Percentiles rank a stretch among this genome's conserved stretches.
Conservation (phyloP, 2,797 vertebrate genomes). For the Calcarius lapponicus region DNA sequence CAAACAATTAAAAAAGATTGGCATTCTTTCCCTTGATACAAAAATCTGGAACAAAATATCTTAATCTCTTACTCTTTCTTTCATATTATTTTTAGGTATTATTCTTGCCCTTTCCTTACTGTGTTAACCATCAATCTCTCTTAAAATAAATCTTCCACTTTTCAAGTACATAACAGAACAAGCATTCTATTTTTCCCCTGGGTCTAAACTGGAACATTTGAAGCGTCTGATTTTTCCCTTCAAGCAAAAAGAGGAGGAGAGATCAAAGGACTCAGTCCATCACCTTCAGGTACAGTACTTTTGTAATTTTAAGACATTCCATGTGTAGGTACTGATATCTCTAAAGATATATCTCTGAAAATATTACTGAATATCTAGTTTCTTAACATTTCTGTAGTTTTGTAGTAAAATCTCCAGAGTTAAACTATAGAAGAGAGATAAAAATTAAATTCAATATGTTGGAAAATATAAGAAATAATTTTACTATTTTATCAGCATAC, state of each 20-base stretch:
- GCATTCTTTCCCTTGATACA: background rate
- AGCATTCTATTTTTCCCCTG: background rate
- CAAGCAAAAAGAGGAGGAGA: background rate
- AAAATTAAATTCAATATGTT: background rate
- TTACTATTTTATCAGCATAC: background rate
- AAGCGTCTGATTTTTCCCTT: background rate
- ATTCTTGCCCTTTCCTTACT: background rate
- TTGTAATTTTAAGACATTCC: background rate
- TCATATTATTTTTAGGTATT: background rate
- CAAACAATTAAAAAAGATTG: background rate
- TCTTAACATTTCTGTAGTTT: background rate
- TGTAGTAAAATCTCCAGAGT: background rate
- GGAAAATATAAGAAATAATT: background rate
- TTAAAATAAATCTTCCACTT: conserved; percentile 25
- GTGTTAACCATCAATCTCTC: background rate
- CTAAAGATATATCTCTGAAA: background rate
- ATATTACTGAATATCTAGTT: background rate
- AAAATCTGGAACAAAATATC: background rate
- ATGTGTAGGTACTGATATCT: background rate
- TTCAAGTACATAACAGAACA: background rate
- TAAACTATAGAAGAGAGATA: background rate
- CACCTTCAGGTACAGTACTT: background rate
- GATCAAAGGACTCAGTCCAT: conserved; percentile 7
- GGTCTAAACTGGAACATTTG: background rate
- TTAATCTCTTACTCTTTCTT: background rate